Evolutionary conservation across 2,888 invertebrate genomes (phyloP).

Genomic region (Caradrina kadenii): DNA sequence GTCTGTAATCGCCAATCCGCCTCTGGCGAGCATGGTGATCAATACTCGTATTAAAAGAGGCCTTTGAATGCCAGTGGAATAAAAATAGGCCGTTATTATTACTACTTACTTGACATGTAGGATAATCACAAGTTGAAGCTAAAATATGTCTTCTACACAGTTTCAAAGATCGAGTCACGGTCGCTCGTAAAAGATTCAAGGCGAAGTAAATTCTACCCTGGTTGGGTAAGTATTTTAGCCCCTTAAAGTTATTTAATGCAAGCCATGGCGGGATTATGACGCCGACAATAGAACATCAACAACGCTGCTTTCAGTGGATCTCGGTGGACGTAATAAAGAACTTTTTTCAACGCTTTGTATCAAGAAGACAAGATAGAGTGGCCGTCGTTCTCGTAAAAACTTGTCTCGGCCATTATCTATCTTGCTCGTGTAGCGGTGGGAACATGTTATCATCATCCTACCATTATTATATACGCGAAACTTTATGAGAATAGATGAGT

Average conservation of each 20-base stretch:
- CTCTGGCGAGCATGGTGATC: no score
- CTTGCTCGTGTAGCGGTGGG: no score
- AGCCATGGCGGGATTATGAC: conserved; percentile 15
- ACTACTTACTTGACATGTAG: background rate
- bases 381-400: no score
- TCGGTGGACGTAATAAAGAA: background rate
- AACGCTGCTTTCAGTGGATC: conserved; percentile 3
- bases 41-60: no score
- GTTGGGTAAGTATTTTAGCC: conserved; percentile 5
- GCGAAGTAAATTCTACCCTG: conserved; percentile 26
- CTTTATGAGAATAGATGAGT: no score
- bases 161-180: conserved; percentile 4
- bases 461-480: no score
- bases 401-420: no score
- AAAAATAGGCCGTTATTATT: no score
- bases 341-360: background rate
- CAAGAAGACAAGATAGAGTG: no score
- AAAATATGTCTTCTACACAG: conserved; percentile 10
- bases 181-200: conserved; percentile 38
- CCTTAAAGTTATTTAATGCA: conserved; percentile 28
- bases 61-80: no score
- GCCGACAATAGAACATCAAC: conserved; percentile 14
- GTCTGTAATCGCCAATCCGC: no score
- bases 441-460: no score
- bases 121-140: conserved; percentile 2